Base-by-base conservation (phyloP, 2,888 invertebrate species). In the Epiblema foenella region DNA sequence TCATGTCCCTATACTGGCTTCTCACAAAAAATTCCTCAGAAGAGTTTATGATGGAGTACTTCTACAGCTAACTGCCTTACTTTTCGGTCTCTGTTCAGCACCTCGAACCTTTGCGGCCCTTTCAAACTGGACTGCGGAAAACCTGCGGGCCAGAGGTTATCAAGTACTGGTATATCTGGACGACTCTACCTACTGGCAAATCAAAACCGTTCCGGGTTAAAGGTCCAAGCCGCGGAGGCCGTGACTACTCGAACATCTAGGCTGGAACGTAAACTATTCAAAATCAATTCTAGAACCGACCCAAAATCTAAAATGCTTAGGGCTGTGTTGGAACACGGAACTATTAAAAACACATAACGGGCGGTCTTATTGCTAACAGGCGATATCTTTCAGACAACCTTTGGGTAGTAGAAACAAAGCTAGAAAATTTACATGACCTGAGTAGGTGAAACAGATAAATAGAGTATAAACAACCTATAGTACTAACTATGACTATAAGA, bases 71-170 rank as follows among this genome's bases (percentile, higher is more conserved):
- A 37, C 58, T 10, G 0, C 58, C 10, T 10, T 37, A 15, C 65
- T 54, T 3, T 65, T 65, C 11, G 65, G 56, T 42, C 56, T 65
- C 3, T 56, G 24, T 10, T 58, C 37, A 5, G 37, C 58, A 17
- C 58, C 58, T 12, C n/a, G 18, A 39, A 58, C 58, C 37, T 56
- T 65, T 42, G 65, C 65, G 2, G 54, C 56, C 39, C 11, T 65
- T n/a, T 42, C 56, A 24, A 65, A 65, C 1, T 65, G 65, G 65
- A 42, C 42, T 65, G 37, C n/a, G n/a, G n/a, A n/a, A n/a, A n/a
- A n/a, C n/a, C n/a, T n/a, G n/a, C n/a, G n/a, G n/a, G n/a, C n/a
- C n/a, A n/a, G n/a, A n/a, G n/a, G n/a, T n/a, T n/a, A n/a, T n/a
- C n/a, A n/a, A n/a, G n/a, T n/a, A n/a, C n/a, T n/a, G n/a, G n/a